These are phyloP conservation scores for Carassius auratus DNA, from an alignment of 2,113 vertebrate species.

Conservation along the genomic window DNA sequence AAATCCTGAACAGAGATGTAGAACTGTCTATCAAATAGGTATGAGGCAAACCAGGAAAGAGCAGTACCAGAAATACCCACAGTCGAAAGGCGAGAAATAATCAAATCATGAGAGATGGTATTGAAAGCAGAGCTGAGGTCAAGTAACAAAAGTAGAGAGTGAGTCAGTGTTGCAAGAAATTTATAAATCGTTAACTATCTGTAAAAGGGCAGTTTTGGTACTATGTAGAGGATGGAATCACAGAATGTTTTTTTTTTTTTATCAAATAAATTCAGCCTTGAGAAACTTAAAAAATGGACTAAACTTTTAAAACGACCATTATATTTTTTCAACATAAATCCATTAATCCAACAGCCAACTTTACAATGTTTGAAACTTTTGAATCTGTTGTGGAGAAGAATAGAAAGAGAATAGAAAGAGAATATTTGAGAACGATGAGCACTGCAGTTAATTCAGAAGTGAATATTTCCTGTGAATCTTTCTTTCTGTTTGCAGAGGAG, in stretches of 20 bases:
- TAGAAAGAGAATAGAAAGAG: not conserved
- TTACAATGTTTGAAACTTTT: not conserved
- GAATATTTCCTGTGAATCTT: not conserved
- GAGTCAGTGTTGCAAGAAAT: no score
- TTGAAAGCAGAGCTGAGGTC: no score
- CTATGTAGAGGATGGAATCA: not conserved
- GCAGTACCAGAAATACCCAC: not conserved
- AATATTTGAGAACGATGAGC: not conserved
- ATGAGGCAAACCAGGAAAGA: not conserved
- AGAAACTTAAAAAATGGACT: no score
- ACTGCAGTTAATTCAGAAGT: not conserved
- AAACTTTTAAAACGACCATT: no score
- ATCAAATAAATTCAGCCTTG: not conserved
- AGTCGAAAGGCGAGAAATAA: no score
- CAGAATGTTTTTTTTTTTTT: not conserved
- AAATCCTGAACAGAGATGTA: not conserved
- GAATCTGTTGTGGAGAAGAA: not conserved
- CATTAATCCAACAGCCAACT: not conserved
- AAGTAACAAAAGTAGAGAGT: no score
- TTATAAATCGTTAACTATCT: no score
- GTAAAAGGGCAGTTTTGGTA: no score
- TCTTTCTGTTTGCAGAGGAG: constrained; percentile 84
- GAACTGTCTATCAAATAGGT: no score
- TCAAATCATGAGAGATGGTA: no score
- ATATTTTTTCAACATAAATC: no score